Evolutionary conservation across 2,113 vertebrate genomes (phyloP), one percentile per base, ranked within the genome.

Genomic region (Columba janthina): DNA sequence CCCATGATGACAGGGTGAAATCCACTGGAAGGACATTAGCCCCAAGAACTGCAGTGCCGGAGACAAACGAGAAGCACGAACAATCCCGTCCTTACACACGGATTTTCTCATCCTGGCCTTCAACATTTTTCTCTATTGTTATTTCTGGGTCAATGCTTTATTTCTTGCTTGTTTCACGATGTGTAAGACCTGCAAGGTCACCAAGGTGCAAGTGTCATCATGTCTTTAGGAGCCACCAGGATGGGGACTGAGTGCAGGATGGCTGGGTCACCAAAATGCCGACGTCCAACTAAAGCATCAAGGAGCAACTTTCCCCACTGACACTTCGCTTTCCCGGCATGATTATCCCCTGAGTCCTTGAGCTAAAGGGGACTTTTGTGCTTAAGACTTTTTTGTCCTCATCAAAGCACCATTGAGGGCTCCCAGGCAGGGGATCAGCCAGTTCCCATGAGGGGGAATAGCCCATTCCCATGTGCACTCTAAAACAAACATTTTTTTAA

Each of bases 231-330:
- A 70, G 70, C 14, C 0, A 0, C 20, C 17, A 28, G 42, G 32
- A 26, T 11, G 11, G 32, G 13, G 22, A 18, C 28, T 4, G 12
- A 40, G 21, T 4, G 3, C 0, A 4, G 46, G 69, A 22, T 19
- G 9, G n/a, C 36, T 74, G 56, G 5, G 12, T 74, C 61, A 56
- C 77, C 53, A 17, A 21, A 92, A 56, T 36, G 24, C 19, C n/a
- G 32, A 42, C 11, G 12, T 36, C 56, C 6, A 0, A 40, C n/a
- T 29, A 84, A 14, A 87, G 24, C 46, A 71, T 19, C 8, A 20
- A 85, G 36, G 18, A 93, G 50, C 2, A 50, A 25, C 65, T 69
- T 78, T 50, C 44, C 66, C 22, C 7, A 9, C 46, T 81, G 57
- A 31, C 31, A 4, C 15, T 71, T 46, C 34, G 6, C 26, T 88